A percentile compares a stretch with the other conserved stretches of the same genome.
Evolutionary conservation across 1,140 invertebrate species (phyloP).

Genomic region (Heliconius eleuchia): DNA sequence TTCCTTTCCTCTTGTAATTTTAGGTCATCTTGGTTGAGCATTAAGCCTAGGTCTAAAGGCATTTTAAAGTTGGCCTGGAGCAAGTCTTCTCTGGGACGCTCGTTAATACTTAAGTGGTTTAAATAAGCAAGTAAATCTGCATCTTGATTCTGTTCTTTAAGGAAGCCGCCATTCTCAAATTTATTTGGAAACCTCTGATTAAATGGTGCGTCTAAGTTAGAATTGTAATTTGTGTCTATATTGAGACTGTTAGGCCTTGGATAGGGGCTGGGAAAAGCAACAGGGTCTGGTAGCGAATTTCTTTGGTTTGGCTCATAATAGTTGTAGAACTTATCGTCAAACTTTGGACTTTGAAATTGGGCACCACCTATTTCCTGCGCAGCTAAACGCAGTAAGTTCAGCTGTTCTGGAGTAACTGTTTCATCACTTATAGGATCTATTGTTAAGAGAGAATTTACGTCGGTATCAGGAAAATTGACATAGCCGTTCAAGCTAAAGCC

Average conservation of each 20-base stretch:
- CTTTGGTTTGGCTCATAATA: conserved; percentile 76
- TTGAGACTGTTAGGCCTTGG: conserved; percentile 70
- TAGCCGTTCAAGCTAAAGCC: conserved; percentile 64
- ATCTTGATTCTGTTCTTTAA: conserved; percentile 62
- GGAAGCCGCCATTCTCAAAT: conserved; percentile 51
- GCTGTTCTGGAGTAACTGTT: conserved; percentile 67
- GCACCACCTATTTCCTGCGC: conserved; percentile 76
- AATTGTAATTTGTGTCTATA: conserved; percentile 62
- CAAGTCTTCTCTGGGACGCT: conserved; percentile 55
- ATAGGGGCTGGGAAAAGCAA: conserved; percentile 62
- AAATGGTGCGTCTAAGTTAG: conserved; percentile 53
- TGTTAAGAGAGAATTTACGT: conserved; percentile 55
- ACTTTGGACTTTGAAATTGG: conserved; percentile 68
- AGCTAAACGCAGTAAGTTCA: conserved; percentile 73
- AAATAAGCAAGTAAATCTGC: conserved; percentile 64
- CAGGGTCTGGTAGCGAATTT: conserved; percentile 67
- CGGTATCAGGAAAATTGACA: conserved; percentile 63
- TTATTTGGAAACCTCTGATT: conserved; percentile 64
- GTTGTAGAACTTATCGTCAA: conserved; percentile 69
- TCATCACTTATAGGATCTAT: conserved; percentile 60
- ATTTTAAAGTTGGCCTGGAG: conserved; percentile 60
- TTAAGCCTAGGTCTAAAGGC: conserved; percentile 49
- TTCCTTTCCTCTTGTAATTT: conserved; percentile 62
- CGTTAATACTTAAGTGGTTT: conserved; percentile 60
- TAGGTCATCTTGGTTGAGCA: neutral